Evolutionary conservation across 2,888 invertebrate species (phyloP), one percentile per base, ranked within the genome.

Genomic region (Mycalesis mineus): DNA sequence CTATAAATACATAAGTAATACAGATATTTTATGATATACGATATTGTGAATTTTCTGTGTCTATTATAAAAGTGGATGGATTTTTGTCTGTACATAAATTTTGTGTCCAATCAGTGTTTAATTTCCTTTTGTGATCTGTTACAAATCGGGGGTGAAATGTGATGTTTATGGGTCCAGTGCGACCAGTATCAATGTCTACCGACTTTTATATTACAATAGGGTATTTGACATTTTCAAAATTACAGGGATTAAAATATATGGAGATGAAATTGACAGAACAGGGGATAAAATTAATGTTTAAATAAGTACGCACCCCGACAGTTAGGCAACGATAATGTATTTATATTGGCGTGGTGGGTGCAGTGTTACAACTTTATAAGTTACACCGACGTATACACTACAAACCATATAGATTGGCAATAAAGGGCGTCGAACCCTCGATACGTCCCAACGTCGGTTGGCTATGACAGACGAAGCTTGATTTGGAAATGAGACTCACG

Each of bases 51-150:
- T 40, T 4, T 22, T 22, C 5, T 39, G 7, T 40, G 40, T 40
- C 50, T 51, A 51, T 51, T 39, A 40, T 13, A 40, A 51, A 31
- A 51, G 11, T 51, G 51, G 51, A 51, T 51, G 51, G 51, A 51
- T 40, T 51, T 2, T 41, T 15, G 28, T 39, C 39, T 50, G 28
- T 36, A 28, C 40, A 41, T 36, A 11, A 11, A 11, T 11, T 11
- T 36, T 11, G 11, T 31, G 29, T 41, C n/a, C 51, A n/a, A 51
- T 41, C 14, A 14, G 11, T 31, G 40, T 51, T 40, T 49, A 39
- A 28, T 49, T 9, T 49, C 13, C 31, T 47, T 22, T 33, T 47
- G n/a, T 29, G 15, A 41, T 28, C 6, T n/a, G 14, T 50, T 41
- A 40, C 33, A 22, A 22, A 11, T 40, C 7, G 29, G 51, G 51